Percentiles rank a stretch among this genome's conserved stretches.
phyloP scores from a whole-genome alignment of 2,888 invertebrate species.

The Pelosia muscerda region DNA sequence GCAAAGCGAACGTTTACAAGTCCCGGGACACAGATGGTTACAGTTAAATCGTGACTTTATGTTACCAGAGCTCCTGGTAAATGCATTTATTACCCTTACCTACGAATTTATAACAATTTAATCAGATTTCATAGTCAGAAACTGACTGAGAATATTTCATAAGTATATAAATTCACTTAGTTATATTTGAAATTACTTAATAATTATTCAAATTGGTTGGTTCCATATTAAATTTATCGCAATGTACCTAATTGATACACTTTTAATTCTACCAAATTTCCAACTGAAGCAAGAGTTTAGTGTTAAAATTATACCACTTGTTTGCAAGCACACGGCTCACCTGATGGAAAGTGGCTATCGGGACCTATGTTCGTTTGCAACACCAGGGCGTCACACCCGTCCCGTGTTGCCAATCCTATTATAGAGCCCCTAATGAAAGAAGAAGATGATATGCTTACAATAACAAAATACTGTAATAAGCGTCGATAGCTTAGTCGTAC shows the following conservation, averaged over 20 bases:
- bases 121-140: constrained; percentile 36
- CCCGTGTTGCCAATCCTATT: no score
- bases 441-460: no score
- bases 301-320: no score
- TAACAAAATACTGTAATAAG: no score
- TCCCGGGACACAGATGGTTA: constrained; percentile 71
- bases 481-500: no score
- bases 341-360: no score
- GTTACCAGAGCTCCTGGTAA: constrained; percentile 63
- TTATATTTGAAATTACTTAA: constrained; percentile 23
- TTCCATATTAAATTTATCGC: not conserved
- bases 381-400: no score
- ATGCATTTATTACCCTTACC: constrained; percentile 67
- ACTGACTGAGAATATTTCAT: constrained; percentile 27
- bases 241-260: not conserved
- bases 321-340: no score
- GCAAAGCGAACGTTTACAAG: constrained; percentile 68
- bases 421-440: no score
- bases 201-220: constrained; percentile 12
- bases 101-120: constrained; percentile 65
- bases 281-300: not conserved
- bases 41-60: constrained; percentile 74
- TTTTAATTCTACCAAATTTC: not conserved
- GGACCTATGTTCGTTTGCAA: no score
- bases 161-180: constrained; percentile 29